Base-by-base conservation (phyloP, 2,888 invertebrate species). In the Agrilus mali region DNA sequence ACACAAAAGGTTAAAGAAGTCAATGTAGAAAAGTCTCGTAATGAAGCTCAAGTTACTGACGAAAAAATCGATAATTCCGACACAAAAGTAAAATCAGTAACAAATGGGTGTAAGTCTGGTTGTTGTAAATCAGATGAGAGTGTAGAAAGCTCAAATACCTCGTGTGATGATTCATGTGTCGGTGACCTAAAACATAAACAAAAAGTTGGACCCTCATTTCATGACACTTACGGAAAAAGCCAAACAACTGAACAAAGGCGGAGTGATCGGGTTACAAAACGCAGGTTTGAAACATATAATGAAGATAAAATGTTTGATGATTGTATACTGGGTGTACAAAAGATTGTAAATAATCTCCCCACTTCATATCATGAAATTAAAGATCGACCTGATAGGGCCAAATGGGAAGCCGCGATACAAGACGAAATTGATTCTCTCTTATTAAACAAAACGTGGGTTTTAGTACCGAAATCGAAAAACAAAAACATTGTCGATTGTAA, bases 401-500 rank as follows among this genome's bases (percentile, higher is more conserved):
- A 46, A 35, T 51, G 51, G 47, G 47, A 51, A 36, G 12, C 40
- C 36, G 50, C 49, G 8, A 43, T 52, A 8, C 33, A 44, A 41
- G 46, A 48, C 17, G 48, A 52, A 44, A 40, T 51, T 15, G 44
- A 51, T 40, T 51, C 50, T 13, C 36, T 36, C 35, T 8, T 10
- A 14, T n/a, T 17, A 36, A 42, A 42, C 33, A 35, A 35, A 16
- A 33, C 36, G 13, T 36, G 36, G 46, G 7, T 22, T 22, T 22
- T 22, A 22, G 8, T 22, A 22, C 36, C 14, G 36, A 17, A 12
- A 16, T 13, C 5, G 20, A 10, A 36, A 17, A 17, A 36, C 16
- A 36, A 36, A 36, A 17, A 20, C 36, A 17, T 36, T 36, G n/a
- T n/a, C n/a, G n/a, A n/a, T n/a, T n/a, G n/a, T n/a, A n/a, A n/a